Evolutionary conservation across 2,888 invertebrate species (phyloP).

Genomic region (Philaethria dido): DNA sequence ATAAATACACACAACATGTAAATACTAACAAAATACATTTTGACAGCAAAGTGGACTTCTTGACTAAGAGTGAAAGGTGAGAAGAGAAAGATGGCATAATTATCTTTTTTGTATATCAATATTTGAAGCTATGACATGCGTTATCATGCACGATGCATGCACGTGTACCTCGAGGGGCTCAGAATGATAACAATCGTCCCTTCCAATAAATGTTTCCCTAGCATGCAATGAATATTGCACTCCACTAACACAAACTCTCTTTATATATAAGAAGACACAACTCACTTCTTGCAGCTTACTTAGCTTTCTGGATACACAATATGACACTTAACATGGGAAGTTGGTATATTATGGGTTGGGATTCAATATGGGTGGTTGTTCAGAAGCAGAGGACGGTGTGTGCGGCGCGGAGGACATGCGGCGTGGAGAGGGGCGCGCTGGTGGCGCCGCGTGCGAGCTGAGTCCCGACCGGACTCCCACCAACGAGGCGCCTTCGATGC

Average conservation of each 20-base stretch:
- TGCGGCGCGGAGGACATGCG: constrained; percentile 72
- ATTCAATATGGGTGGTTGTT: constrained; percentile 41
- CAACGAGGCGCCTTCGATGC: constrained; percentile 80
- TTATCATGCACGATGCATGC: constrained; percentile 63
- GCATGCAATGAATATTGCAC: constrained; percentile 40
- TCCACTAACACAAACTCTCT: constrained; percentile 28
- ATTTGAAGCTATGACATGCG: constrained; percentile 40
- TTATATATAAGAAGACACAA: constrained; percentile 19
- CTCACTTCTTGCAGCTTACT: constrained; percentile 30
- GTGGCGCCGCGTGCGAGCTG: constrained; percentile 77
- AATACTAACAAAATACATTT: constrained; percentile 65
- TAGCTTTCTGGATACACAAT: constrained; percentile 27
- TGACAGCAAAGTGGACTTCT: constrained; percentile 70
- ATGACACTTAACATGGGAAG: constrained; percentile 19
- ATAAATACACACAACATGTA: constrained; percentile 46
- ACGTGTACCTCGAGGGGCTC: constrained; percentile 33
- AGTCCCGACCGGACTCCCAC: constrained; percentile 81
- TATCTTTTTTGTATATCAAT: constrained; percentile 34
- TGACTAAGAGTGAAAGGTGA: constrained; percentile 68
- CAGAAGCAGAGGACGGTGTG: constrained; percentile 79
- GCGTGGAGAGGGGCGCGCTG: constrained; percentile 68
- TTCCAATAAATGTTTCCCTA: constrained; percentile 33
- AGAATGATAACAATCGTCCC: constrained; percentile 28
- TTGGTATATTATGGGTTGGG: not conserved
- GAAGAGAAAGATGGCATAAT: constrained; percentile 47